Percentiles rank a stretch among this genome's conserved stretches.
Conservation (phyloP, 2,797 vertebrate genomes). For the Salarias fasciatus region DNA sequence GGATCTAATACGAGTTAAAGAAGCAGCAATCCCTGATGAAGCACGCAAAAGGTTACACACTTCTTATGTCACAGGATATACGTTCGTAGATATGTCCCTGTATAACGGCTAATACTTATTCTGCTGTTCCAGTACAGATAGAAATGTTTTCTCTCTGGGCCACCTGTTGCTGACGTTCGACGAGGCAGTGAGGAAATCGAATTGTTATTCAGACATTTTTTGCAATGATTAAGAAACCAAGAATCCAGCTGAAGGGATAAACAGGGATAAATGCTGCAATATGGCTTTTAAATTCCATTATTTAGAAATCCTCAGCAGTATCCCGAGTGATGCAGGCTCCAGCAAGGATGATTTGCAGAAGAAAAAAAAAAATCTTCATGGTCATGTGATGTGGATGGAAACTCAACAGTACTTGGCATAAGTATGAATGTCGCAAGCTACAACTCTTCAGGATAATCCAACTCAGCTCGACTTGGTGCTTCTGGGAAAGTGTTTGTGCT, state of each 20-base stretch:
- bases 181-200: background rate
- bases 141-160: background rate
- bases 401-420: background rate
- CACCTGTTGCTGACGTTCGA: slow-evolving; percentile 25
- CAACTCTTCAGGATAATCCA: background rate
- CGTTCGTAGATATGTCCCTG: slow-evolving; percentile 3
- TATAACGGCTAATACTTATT: background rate
- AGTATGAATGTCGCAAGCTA: slow-evolving; percentile 10
- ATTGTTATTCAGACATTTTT: background rate
- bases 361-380: slow-evolving; percentile 1
- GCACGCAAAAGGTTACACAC: background rate
- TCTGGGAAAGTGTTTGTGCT: background rate
- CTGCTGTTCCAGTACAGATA: background rate
- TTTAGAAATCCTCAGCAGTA: background rate
- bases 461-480: background rate
- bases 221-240: background rate
- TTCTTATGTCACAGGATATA: background rate
- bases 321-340: background rate
- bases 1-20: slow-evolving; percentile 15
- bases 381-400: slow-evolving; percentile 5
- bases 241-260: slow-evolving; percentile 16
- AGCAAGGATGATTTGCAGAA: background rate
- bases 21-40: slow-evolving; percentile 9
- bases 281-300: slow-evolving; percentile 10
- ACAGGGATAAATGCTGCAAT: slow-evolving; percentile 2